Conservation (phyloP, 2,888 invertebrate species). For the Terebella lapidaria region DNA sequence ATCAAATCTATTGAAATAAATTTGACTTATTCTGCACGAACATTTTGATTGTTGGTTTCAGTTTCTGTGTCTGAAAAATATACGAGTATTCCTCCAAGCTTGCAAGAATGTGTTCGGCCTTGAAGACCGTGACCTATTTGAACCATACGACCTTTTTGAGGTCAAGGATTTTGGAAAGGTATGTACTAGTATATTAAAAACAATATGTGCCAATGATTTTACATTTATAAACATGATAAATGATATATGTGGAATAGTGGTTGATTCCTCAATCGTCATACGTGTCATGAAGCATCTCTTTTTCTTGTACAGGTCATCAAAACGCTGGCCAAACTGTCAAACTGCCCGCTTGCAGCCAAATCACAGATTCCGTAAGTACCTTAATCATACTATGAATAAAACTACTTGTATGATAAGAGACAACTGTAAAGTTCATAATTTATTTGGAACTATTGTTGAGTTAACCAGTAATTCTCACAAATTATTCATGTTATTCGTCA, state of each 20-base stretch:
- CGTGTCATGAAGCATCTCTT: neutral
- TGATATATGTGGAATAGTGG: too few species aligned
- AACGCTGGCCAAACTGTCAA: constrained; percentile 82
- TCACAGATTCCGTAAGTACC: constrained; percentile 16
- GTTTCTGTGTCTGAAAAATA: constrained; percentile 94
- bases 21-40: too few species aligned
- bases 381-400: neutral
- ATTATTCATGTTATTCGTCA: too few species aligned
- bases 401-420: too few species aligned
- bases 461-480: too few species aligned
- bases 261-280: neutral
- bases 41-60: constrained; percentile 63
- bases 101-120: constrained; percentile 81
- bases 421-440: too few species aligned
- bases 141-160: constrained; percentile 91
- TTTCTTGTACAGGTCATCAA: constrained; percentile 62
- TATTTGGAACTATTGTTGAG: too few species aligned
- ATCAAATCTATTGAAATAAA: too few species aligned
- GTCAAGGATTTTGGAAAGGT: constrained; percentile 88
- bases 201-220: too few species aligned
- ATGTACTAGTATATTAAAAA: constrained; percentile 4
- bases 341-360: constrained; percentile 66
- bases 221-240: too few species aligned
- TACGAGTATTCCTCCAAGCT: constrained; percentile 82
- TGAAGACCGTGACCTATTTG: constrained; percentile 81